phyloP scores from a whole-genome alignment of 1,140 invertebrate genomes.

The Drosophila melanogaster region DNA sequence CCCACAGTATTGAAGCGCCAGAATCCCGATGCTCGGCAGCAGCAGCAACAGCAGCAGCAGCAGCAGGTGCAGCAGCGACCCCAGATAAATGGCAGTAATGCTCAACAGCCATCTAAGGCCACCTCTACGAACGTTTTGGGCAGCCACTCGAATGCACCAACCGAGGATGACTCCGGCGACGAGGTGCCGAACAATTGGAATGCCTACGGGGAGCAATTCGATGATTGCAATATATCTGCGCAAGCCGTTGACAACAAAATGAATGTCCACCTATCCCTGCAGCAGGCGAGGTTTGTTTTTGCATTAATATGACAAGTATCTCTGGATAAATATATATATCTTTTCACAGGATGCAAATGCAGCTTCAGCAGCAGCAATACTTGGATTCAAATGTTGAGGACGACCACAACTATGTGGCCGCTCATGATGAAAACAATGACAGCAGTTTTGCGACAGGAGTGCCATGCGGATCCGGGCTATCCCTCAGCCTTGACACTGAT shows the following conservation, averaged over 20 bases:
- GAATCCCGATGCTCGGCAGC: conserved; percentile 43
- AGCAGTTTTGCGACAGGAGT: conserved; percentile 52
- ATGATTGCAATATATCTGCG: conserved; percentile 35
- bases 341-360: conserved; percentile 35
- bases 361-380: conserved; percentile 53
- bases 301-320: not conserved
- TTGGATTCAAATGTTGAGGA: conserved; percentile 77
- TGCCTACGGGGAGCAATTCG: conserved; percentile 59
- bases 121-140: conserved; percentile 15
- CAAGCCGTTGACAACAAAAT: conserved; percentile 41
- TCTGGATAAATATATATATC: not conserved
- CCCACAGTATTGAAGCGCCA: conserved; percentile 47
- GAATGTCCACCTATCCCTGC: conserved; percentile 33
- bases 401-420: conserved; percentile 78
- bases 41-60: not conserved
- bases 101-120: conserved; percentile 39
- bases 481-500: conserved; percentile 62
- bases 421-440: conserved; percentile 75
- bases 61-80: conserved; percentile 19
- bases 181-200: conserved; percentile 67
- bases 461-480: conserved; percentile 25
- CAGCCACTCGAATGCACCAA: conserved; percentile 66
- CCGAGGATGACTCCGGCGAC: conserved; percentile 70
- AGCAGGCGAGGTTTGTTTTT: conserved; percentile 30
- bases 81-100: conserved; percentile 56